Conservation (phyloP, 2,888 invertebrate species). For the Pseudeuparius sepicola region DNA sequence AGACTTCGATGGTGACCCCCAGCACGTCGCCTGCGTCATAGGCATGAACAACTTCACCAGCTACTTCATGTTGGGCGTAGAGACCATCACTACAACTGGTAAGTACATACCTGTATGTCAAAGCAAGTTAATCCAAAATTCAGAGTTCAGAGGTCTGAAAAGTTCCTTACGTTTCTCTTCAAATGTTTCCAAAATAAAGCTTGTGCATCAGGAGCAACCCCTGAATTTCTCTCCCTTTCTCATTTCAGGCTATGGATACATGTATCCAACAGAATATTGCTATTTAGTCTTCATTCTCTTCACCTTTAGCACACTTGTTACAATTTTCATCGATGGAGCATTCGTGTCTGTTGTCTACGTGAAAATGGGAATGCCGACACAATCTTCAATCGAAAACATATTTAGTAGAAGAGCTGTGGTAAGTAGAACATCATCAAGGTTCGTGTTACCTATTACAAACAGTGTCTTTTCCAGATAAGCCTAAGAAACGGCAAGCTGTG, state of each 20-base stretch:
- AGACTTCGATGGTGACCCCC: conserved; percentile 19
- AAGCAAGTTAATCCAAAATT: too few relatives aligned
- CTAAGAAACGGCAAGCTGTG: conserved; percentile 49
- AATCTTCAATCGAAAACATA: too few relatives aligned
- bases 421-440: conserved; percentile 34
- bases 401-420: conserved; percentile 69
- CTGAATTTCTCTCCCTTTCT: too few relatives aligned
- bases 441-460: not conserved
- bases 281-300: conserved; percentile 22
- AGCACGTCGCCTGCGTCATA: conserved; percentile 19
- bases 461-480: conserved; percentile 21
- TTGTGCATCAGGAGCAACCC: too few relatives aligned
- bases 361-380: conserved; percentile 42
- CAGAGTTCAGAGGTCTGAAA: too few relatives aligned
- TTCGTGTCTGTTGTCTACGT: conserved; percentile 48
- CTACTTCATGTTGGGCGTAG: conserved; percentile 27
- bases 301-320: conserved; percentile 24
- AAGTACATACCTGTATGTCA: too few relatives aligned
- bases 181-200: too few relatives aligned
- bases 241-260: conserved; percentile 28
- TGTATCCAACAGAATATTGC: conserved; percentile 26
- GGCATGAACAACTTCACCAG: conserved; percentile 24
- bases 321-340: conserved; percentile 29
- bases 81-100: conserved; percentile 28
- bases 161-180: too few relatives aligned